Percentiles rank a stretch among this genome's conserved stretches.
Conservation (phyloP, 2,888 invertebrate genomes). For the Amiota communis region DNA sequence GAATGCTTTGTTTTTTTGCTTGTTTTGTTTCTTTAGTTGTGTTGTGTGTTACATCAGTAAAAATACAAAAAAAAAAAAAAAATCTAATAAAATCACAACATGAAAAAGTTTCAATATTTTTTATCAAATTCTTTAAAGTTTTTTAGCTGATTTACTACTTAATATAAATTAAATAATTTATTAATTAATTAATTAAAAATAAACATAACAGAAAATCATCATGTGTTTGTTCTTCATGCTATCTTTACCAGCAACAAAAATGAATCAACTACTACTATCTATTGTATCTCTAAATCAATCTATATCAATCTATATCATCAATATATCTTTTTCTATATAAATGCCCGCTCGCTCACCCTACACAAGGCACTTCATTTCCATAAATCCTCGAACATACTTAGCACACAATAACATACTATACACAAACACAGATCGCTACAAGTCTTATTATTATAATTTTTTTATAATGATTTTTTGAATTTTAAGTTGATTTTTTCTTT, state of each 20-base stretch:
- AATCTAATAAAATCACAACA: conserved; percentile 7
- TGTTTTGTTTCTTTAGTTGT: conserved; percentile 17
- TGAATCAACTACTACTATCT: no score
- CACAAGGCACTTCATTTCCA: no score
- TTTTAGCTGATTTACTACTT: conserved; percentile 12
- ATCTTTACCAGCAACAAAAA: background rate
- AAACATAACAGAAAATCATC: conserved; percentile 28
- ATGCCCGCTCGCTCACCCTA: background rate
- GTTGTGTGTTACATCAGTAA: background rate
- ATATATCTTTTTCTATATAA: no score
- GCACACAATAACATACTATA: no score
- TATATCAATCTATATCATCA: no score
- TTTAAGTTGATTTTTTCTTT: conserved; percentile 7
- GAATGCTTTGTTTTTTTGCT: conserved; percentile 24
- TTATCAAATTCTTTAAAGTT: conserved; percentile 21
- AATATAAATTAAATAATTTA: background rate
- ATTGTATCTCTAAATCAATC: no score
- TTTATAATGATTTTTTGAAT: background rate
- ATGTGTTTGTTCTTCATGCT: conserved; percentile 27
- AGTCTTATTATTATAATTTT: background rate
- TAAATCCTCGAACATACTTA: no score
- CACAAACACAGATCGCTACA: no score
- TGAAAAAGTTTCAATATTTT: conserved; percentile 7
- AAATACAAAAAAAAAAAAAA: no score
- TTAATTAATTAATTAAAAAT: conserved; percentile 17